A percentile compares a stretch with the other conserved stretches of the same genome.
Conservation (phyloP, 2,797 vertebrate species). For the Brotula barbata region DNA sequence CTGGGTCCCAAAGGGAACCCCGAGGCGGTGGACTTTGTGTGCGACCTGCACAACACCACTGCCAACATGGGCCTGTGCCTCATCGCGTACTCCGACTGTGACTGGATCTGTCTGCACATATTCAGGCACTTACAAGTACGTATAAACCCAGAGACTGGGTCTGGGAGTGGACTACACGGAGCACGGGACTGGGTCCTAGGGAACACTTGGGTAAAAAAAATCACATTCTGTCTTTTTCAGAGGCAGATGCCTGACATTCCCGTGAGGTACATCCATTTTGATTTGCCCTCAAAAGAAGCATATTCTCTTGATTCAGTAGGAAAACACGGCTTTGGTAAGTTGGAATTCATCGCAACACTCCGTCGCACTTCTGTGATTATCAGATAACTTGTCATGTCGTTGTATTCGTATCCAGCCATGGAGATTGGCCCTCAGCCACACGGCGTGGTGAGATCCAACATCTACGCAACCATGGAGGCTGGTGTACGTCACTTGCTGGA, state of each 20-base stretch:
- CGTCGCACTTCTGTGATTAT: too few relatives aligned
- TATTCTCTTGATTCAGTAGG: constrained; percentile 79
- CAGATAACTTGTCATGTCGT: background rate
- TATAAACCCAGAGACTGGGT: background rate
- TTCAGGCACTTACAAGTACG: constrained; percentile 80
- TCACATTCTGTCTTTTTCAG: constrained; percentile 54
- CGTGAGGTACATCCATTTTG: constrained; percentile 75
- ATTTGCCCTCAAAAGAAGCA: constrained; percentile 68
- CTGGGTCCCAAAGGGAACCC: constrained; percentile 71
- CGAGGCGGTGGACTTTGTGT: constrained; percentile 68
- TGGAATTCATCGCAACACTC: background rate
- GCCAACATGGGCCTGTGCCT: constrained; percentile 84
- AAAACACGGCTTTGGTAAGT: constrained; percentile 80
- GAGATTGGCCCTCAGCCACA: constrained; percentile 88
- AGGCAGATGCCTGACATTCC: constrained; percentile 71
- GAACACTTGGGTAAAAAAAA: background rate
- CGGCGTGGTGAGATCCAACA: constrained; percentile 80
- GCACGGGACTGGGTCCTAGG: too few relatives aligned
- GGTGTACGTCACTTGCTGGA: constrained; percentile 78
- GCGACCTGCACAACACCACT: constrained; percentile 83
- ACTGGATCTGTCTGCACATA: constrained; percentile 80
- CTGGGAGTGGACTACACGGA: background rate
- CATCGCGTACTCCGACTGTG: constrained; percentile 64
- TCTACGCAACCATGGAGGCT: constrained; percentile 76
- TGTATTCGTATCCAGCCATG: constrained; percentile 68